Evolutionary conservation across 2,797 vertebrate species (phyloP).

Genomic region (Ptychobarbus kaznakovi): DNA sequence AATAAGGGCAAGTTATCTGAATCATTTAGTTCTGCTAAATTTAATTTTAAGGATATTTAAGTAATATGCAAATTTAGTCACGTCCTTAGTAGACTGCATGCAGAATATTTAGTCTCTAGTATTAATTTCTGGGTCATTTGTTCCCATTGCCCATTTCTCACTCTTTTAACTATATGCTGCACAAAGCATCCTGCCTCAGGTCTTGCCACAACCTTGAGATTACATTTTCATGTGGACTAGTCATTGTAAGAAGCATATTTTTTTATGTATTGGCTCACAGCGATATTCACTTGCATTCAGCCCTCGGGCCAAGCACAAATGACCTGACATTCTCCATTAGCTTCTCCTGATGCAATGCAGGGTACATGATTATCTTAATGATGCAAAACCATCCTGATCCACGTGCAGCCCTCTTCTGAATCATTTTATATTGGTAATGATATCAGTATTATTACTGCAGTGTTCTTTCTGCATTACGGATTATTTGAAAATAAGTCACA

Average conservation of each 20-base stretch:
- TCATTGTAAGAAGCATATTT: slow-evolving; percentile 6
- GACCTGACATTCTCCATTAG: slow-evolving; percentile 37
- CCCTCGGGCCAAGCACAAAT: slow-evolving; percentile 27
- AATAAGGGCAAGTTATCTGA: background rate
- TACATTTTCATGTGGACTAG: slow-evolving; percentile 1
- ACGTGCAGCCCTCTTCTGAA: background rate
- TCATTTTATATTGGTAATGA: background rate
- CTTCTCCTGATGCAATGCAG: slow-evolving; percentile 36
- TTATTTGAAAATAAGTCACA: slow-evolving; percentile 9
- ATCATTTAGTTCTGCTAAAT: background rate
- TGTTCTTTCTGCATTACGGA: background rate
- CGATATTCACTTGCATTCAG: background rate
- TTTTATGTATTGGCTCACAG: background rate
- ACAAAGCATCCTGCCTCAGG: background rate
- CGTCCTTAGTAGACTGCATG: background rate
- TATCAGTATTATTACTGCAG: background rate
- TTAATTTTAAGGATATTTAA: background rate
- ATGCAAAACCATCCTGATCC: background rate
- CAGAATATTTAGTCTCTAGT: background rate
- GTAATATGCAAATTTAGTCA: background rate
- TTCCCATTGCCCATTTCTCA: slow-evolving; percentile 16
- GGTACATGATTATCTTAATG: slow-evolving; percentile 7
- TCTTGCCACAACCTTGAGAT: slow-evolving; percentile 25
- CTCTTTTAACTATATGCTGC: background rate
- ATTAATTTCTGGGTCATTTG: background rate